phyloP scores from a whole-genome alignment of 2,888 invertebrate species.

The Dromius quadrimaculatus region DNA sequence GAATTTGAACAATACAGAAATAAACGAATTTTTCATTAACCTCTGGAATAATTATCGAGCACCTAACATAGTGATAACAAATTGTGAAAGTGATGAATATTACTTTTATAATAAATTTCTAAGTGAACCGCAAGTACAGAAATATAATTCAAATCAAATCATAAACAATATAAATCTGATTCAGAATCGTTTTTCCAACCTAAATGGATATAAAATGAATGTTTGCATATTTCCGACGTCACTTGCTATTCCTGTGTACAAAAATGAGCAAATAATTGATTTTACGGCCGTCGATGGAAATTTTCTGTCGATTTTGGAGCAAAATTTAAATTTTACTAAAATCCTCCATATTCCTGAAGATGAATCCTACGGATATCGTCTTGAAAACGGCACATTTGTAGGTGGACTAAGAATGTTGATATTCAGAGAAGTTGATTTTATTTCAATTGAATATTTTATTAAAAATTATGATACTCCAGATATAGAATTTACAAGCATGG shows the following conservation, averaged over 20 bases:
- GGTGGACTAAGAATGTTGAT: neutral
- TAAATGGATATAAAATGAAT: neutral
- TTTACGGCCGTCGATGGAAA: neutral
- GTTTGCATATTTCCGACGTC: neutral
- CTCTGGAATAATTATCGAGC: neutral
- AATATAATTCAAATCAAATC: neutral
- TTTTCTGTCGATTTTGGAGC: neutral
- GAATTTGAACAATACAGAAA: neutral
- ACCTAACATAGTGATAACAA: neutral
- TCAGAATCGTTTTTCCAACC: neutral
- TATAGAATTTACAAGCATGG: neutral
- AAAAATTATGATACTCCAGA: neutral
- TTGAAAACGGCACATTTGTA: neutral
- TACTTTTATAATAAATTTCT: neutral
- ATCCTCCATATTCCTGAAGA: neutral
- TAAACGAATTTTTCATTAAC: neutral
- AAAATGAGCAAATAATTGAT: neutral
- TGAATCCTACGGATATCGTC: neutral
- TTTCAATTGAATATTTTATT: conserved; percentile 6
- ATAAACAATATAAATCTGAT: neutral
- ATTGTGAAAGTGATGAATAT: neutral
- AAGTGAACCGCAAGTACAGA: neutral
- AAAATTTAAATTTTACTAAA: conserved; percentile 5
- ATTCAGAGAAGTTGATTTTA: neutral
- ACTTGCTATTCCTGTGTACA: neutral